Evolutionary conservation across 2,113 vertebrate genomes (phyloP), one percentile per base, ranked within the genome.

Genomic region (Bambusicola thoracicus): DNA sequence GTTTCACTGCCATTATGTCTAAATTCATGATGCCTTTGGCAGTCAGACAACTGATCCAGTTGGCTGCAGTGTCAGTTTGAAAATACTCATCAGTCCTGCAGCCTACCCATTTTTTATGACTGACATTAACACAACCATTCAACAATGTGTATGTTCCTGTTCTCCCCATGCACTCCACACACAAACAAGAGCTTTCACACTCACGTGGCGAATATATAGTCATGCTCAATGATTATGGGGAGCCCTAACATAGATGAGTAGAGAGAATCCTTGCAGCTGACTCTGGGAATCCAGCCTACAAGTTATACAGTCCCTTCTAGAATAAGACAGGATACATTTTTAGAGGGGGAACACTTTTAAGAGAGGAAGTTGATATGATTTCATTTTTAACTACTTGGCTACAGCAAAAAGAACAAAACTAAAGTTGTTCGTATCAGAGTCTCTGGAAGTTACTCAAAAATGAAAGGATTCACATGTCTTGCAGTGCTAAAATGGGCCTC

Each of bases 1-100:
- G 41, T 92, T 96, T 91, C 93, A 72, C 79, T 88, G 89, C 68
- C 58, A 85, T 89, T 95, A 90, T 84, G 87, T 90, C 81, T 83
- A 92, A 92, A 93, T 96, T 95, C 94, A 95, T 85, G 44, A 84
- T 82, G 76, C 81, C 51, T 93, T 95, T 96, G 86, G 93, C 84
- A 93, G 81, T 67, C 81, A 80, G 78, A 93, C 72, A 90, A 87
- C 78, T 86, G 91, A 93, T 90, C 80, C 88, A 92, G 84, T 81
- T 87, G 95, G 87, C 77, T 83, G 49, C 66, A 95, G 63, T 94
- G 91, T 89, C 58, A 75, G 85, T 80, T 70, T 81, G 93, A 93
- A 95, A 87, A 88, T 77, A 76, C 46, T 95, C 91, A 84, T 93
- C 87, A 69, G 63, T 89, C 80, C 83, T 87, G 30, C 77, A 93